Evolutionary conservation across 2,888 invertebrate species (phyloP), one percentile per base, ranked within the genome.

Genomic region (Agriotes lineatus): DNA sequence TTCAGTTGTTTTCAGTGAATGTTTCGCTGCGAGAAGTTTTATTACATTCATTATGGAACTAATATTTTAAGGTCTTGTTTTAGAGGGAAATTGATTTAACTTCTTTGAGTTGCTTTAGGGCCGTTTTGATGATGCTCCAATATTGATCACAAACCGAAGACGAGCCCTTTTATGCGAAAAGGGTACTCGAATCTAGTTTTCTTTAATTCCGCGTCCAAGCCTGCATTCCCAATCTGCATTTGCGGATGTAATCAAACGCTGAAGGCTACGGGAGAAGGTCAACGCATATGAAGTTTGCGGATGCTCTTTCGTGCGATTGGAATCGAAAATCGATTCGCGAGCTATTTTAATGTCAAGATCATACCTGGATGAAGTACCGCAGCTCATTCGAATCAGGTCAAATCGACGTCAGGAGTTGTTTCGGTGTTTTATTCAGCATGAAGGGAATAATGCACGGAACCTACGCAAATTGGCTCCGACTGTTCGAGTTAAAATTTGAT

Each of bases 321-420:
- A 57, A 57, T 57, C 20, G 22, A 22, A 57, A 57, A 57, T 57
- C 57, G 57, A 39, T 57, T 22, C 6, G 5, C 12, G 1, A 33
- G 57, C 57, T 33, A 37, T 57, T 39, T 57, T 57, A 35, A 57
- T 19, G 14, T 16, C 25, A 52, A 33, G 25, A 22, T 25, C 50
- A 30, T 50, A 10, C 30, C 1, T 50, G 50, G 1, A 2, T 50
- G 50, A 50, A 16, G 16, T 30, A 50, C 6, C 25, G 16, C 12
- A 50, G 25, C 12, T 14, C 0, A 33, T 10, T 52, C 12, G 33
- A 52, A 52, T 52, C 52, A 33, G 33, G 33, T 33, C 33, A n/a
- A 52, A 52, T 52, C 22, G 33, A 52, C 33, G 52, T 52, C 52
- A 52, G 12, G 16, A 16, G 33, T 30, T 52, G 52, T 10, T 52